phyloP scores from a whole-genome alignment of 2,888 invertebrate species.

The Stictocephala bisonia region DNA sequence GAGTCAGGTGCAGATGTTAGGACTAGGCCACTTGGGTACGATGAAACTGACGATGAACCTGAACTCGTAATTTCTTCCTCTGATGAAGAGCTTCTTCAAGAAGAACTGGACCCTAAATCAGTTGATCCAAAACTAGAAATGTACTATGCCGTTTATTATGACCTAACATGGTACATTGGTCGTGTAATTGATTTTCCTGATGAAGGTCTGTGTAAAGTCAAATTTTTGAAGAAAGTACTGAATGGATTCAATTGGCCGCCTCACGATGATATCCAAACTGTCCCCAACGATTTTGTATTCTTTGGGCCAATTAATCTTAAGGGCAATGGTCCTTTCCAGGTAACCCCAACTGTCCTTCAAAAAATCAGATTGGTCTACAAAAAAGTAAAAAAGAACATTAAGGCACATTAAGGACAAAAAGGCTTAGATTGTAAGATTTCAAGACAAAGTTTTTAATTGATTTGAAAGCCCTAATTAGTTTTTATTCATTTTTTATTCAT shows the following conservation, averaged over 20 bases:
- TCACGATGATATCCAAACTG: constrained; percentile 31
- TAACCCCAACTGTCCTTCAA: too few species aligned
- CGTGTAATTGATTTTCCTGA: constrained; percentile 25
- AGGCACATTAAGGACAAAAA: constrained; percentile 17
- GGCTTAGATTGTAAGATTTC: constrained; percentile 14
- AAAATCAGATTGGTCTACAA: too few species aligned
- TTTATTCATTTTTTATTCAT: background rate
- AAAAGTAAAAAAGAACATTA: too few species aligned
- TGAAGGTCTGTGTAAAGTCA: constrained; percentile 27
- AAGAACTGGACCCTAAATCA: background rate
- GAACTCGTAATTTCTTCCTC: too few species aligned
- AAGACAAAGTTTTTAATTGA: background rate
- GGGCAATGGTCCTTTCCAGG: constrained; percentile 39
- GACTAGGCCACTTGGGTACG: background rate
- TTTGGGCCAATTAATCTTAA: constrained; percentile 28
- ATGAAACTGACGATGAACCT: background rate
- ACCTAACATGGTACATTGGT: constrained; percentile 26
- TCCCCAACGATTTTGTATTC: constrained; percentile 27
- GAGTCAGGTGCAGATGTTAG: background rate
- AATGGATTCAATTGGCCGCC: constrained; percentile 22
- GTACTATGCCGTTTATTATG: constrained; percentile 25
- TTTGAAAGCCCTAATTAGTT: background rate
- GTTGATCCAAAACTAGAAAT: background rate
- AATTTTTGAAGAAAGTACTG: constrained; percentile 23
- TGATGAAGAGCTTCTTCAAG: too few species aligned